phyloP scores from a whole-genome alignment of 64 coral and sea anemone species.

The Hydrozoanthus tunicans region DNA sequence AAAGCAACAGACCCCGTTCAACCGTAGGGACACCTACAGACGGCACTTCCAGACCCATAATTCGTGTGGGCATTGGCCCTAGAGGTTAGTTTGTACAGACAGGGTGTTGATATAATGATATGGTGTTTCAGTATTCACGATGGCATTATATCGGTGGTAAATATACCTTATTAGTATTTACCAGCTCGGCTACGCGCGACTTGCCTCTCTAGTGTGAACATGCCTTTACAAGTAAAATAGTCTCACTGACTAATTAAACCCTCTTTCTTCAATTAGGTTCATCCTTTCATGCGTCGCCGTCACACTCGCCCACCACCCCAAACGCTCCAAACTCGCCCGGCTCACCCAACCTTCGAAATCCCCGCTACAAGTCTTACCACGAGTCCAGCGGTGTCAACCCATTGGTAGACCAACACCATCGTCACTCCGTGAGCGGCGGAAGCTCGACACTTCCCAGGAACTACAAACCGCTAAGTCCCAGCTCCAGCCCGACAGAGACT shows the following conservation, averaged over 20 bases:
- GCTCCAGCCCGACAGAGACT: slow-evolving; percentile 60
- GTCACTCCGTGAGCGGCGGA: slow-evolving; percentile 74
- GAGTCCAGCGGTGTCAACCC: slow-evolving; percentile 75
- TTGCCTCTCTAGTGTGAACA: no score
- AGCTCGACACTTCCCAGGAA: slow-evolving; percentile 84
- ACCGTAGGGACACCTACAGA: slow-evolving; percentile 53
- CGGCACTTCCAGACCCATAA: not conserved
- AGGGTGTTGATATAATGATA: not conserved
- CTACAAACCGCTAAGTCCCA: slow-evolving; percentile 82
- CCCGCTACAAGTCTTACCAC: slow-evolving; percentile 87
- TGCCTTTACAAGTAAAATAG: not conserved
- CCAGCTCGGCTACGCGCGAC: no score
- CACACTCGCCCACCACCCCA: slow-evolving; percentile 61
- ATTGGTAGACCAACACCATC: slow-evolving; percentile 52
- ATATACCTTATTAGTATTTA: no score
- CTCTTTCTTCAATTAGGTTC: not conserved
- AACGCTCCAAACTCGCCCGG: slow-evolving; percentile 34
- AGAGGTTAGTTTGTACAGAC: slow-evolving; percentile 12
- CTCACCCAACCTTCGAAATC: slow-evolving; percentile 68
- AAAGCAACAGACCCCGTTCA: slow-evolving; percentile 40
- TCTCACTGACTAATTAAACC: not conserved
- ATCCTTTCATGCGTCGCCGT: slow-evolving; percentile 23
- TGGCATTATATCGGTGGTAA: no score
- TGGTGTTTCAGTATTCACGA: not conserved
- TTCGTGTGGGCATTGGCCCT: slow-evolving; percentile 20